Evolutionary conservation across 2,797 vertebrate species (phyloP), one percentile per base, ranked within the genome.

Genomic region (Chrysolophus pictus): DNA sequence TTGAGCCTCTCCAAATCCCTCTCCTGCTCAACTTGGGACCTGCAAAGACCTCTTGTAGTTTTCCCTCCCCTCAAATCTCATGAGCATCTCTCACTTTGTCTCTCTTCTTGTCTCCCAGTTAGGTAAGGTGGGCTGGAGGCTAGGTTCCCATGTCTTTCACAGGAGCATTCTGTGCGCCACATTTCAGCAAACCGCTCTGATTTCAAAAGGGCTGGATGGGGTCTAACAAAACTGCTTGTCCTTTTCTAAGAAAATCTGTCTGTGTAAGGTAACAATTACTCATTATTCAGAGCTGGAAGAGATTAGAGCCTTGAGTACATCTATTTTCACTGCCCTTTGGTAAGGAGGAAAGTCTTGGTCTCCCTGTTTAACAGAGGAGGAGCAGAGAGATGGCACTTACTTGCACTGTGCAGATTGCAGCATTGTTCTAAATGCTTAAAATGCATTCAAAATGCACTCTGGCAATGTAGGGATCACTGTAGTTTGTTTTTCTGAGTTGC

Each of bases 171-270:
- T 23, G 35, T 39, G 55, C 63, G 17, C 31, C 37, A 67, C 6
- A 8, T 64, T 85, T 63, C 15, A 67, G 47, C 28, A 74, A 72
- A 85, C 46, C 31, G 53, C 29, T 72, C 56, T 8, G 3, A 9
- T 37, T 93, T 71, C 51, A 47, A 85, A 80, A 26, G 24, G 77
- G 72, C 42, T 85, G n/a, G 31, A 24, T 72, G 2, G 0, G 28
- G 68, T 64, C 39, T 80, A 60, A 65, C 47, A 13, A 72, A 74
- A 78, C 10, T 77, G 5, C 46, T 69, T 11, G 5, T 8, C 2
- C 89, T 94, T 89, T 89, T 46, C 35, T 56, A 28, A 87, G 46
- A 53, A 93, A 88, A 65, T 35, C 35, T 84, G 74, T 2, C n/a
- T 23, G 18, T 55, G 53, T 82, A 72, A 12, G 21, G 14, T 71